These are phyloP conservation scores for Gallinago stenura DNA, from an alignment of 2,797 vertebrate genomes.

Conservation along the genomic window DNA sequence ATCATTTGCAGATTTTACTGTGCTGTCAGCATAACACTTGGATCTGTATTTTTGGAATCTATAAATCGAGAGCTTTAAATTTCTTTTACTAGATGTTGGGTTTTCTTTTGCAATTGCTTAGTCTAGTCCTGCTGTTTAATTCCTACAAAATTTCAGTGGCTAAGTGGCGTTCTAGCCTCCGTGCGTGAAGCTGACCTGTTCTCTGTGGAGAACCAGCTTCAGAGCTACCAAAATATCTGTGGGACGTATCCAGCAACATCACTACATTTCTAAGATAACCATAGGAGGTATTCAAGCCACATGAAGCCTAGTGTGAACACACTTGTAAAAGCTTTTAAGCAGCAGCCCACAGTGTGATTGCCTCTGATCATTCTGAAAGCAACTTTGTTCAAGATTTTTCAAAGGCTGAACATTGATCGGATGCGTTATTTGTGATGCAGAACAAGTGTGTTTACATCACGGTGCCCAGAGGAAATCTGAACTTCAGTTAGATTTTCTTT, in stretches of 20 bases:
- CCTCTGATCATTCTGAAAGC: conserved; percentile 56
- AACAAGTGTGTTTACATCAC: conserved; percentile 38
- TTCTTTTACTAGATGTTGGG: neutral
- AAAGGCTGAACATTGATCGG: conserved; percentile 54
- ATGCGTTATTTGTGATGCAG: conserved; percentile 49
- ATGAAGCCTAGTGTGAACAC: neutral
- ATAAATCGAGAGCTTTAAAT: neutral
- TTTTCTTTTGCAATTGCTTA: neutral
- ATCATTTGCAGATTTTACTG: neutral
- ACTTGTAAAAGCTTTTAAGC: conserved; percentile 46
- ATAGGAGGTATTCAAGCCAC: neutral
- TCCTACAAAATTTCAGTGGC: neutral
- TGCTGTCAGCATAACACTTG: neutral
- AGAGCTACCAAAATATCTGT: neutral
- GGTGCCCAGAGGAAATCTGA: conserved; percentile 14
- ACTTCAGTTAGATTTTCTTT: neutral
- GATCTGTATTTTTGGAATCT: neutral
- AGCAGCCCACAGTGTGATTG: conserved; percentile 27
- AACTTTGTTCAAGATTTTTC: conserved; percentile 52
- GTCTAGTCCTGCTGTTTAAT: neutral
- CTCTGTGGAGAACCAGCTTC: neutral
- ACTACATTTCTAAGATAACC: neutral
- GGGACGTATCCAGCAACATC: neutral
- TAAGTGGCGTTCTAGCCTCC: neutral
- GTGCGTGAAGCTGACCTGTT: neutral